A percentile compares a stretch with the other conserved stretches of the same genome.
Evolutionary conservation across 64 coral and sea anemone species (phyloP).

Genomic region (Montipora cactus): DNA sequence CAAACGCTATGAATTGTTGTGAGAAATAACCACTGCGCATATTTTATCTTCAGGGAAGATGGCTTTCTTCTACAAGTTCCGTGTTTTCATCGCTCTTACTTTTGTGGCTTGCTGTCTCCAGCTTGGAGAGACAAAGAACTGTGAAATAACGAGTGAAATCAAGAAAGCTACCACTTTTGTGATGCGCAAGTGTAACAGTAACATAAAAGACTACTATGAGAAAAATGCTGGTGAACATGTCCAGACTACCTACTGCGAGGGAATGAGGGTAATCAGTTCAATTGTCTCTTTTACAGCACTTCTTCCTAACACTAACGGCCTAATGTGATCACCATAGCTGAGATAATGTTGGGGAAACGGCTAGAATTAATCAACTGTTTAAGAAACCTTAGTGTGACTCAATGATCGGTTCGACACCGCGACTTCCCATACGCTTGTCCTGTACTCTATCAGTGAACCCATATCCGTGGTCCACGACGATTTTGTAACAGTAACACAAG

Average conservation of each 20-base stretch:
- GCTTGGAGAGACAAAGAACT: background rate
- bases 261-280: constrained; percentile 18
- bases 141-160: background rate
- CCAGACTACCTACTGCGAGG: background rate
- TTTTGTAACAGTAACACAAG: too few relatives aligned
- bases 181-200: constrained; percentile 25
- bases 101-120: background rate
- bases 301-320: too few relatives aligned
- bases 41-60: background rate
- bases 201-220: background rate
- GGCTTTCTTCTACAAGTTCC: background rate
- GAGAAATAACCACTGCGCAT: background rate
- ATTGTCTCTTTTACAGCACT: too few relatives aligned
- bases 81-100: background rate
- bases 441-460: too few relatives aligned
- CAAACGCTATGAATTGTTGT: too few relatives aligned
- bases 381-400: too few relatives aligned
- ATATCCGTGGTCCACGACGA: too few relatives aligned
- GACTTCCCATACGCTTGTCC: too few relatives aligned
- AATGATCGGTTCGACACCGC: too few relatives aligned
- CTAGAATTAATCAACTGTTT: too few relatives aligned
- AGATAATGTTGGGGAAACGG: too few relatives aligned
- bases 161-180: background rate
- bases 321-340: too few relatives aligned
- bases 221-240: background rate